Evolutionary conservation across 2,113 vertebrate genomes (phyloP).

Genomic region (Trogon surrucura): DNA sequence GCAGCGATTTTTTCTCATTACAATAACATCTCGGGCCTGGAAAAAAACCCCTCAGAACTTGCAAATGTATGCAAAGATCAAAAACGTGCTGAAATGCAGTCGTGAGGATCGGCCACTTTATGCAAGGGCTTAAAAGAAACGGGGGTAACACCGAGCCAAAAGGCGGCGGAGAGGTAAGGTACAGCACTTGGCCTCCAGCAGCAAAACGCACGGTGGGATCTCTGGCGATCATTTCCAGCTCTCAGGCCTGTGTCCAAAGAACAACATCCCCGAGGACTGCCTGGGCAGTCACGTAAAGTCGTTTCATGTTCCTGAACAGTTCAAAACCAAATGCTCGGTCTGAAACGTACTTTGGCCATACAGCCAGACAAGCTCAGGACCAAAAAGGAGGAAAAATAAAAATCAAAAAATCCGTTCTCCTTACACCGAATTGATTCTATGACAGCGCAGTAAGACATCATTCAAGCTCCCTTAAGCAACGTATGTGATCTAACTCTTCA

Average conservation of each 20-base stretch:
- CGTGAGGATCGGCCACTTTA: neutral
- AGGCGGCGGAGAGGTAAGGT: accelerated
- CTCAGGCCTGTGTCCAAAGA: neutral
- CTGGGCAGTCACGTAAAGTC: neutral
- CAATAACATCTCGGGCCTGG: neutral
- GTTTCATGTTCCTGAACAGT: neutral
- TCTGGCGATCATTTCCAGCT: neutral
- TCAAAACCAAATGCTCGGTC: neutral
- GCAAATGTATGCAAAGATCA: neutral
- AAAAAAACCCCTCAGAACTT: neutral
- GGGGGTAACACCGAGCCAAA: neutral
- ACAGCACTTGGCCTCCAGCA: neutral
- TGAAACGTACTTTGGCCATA: neutral
- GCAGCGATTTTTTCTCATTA: neutral
- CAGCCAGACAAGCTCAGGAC: neutral
- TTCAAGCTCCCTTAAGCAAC: neutral
- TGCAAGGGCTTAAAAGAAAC: neutral
- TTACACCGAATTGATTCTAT: neutral
- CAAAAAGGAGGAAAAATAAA: neutral
- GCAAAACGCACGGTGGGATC: neutral
- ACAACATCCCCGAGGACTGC: neutral
- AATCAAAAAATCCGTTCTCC: neutral
- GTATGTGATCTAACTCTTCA: neutral
- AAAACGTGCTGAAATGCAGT: neutral
- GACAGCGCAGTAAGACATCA: neutral